A percentile compares a stretch with the other conserved stretches of the same genome.
These are phyloP conservation scores for human DNA, from an alignment of 2,113 vertebrate species.

Conservation along the genomic window DNA sequence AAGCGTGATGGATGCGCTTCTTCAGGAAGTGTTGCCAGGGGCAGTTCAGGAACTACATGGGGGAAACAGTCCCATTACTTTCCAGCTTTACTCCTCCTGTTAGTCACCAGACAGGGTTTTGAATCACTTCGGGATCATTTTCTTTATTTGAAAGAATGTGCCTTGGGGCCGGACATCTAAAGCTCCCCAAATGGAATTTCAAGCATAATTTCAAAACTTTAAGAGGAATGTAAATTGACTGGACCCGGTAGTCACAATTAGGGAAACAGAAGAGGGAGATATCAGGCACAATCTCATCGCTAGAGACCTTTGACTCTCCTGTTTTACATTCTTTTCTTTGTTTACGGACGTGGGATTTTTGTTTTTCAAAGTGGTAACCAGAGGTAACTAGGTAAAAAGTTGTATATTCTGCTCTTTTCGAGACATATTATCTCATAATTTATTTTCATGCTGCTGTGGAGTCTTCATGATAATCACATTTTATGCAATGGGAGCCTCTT, in stretches of 20 bases:
- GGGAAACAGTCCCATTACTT: background rate
- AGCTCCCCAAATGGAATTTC: background rate
- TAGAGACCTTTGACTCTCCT: background rate
- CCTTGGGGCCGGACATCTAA: background rate
- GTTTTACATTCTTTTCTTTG: background rate
- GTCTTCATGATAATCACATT: background rate
- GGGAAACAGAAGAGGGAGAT: background rate
- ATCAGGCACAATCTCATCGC: background rate
- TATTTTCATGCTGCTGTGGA: background rate
- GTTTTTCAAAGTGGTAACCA: background rate
- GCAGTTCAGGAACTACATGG: background rate
- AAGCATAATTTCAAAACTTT: background rate
- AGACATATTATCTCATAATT: background rate
- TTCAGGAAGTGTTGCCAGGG: background rate
- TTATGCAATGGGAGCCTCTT: background rate
- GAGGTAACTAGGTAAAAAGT: background rate
- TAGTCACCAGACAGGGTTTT: background rate
- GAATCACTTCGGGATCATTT: background rate
- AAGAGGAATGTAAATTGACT: background rate
- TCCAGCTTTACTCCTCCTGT: background rate
- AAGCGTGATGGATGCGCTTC: accelerated
- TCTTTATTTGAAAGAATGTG: background rate
- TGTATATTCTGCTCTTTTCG: background rate
- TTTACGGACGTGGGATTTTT: background rate
- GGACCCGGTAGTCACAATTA: background rate